Evolutionary conservation across 2,888 invertebrate genomes (phyloP).

Genomic region (Allolobophora icterica): DNA sequence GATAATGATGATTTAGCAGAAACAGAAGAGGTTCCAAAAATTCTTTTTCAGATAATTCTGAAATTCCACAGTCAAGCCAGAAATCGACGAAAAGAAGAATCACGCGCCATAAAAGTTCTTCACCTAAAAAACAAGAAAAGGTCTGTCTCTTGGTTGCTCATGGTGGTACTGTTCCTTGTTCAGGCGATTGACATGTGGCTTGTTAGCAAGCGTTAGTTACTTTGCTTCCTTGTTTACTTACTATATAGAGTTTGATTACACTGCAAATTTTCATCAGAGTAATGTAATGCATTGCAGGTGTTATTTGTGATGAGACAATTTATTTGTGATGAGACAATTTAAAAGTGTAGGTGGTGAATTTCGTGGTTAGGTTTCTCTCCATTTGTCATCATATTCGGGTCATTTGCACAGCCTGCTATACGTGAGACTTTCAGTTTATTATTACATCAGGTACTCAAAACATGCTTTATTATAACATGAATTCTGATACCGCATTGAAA

Average conservation of each 20-base stretch:
- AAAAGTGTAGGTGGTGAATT: not conserved
- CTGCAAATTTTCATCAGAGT: not conserved
- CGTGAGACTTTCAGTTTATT: not conserved
- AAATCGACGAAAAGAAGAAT: not conserved
- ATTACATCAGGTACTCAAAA: not conserved
- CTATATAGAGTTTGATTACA: not conserved
- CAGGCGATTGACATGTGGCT: no score
- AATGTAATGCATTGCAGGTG: not conserved
- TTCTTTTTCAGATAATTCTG: constrained; percentile 11
- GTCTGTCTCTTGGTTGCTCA: not conserved
- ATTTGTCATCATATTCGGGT: not conserved
- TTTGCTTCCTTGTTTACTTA: not conserved
- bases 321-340: not conserved
- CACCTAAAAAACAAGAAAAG: not conserved
- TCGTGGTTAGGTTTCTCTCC: not conserved
- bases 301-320: not conserved
- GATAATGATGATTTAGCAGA: not conserved
- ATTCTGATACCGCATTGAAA: not conserved
- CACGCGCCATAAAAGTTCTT: not conserved
- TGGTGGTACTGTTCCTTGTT: not conserved
- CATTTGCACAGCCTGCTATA: not conserved
- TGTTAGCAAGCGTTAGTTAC: not conserved
- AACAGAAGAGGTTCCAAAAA: not conserved
- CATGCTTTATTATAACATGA: not conserved
- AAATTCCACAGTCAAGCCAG: not conserved